Base-by-base conservation (phyloP, 2,888 invertebrate genomes). In the Zaprionus bogoriensis region DNA sequence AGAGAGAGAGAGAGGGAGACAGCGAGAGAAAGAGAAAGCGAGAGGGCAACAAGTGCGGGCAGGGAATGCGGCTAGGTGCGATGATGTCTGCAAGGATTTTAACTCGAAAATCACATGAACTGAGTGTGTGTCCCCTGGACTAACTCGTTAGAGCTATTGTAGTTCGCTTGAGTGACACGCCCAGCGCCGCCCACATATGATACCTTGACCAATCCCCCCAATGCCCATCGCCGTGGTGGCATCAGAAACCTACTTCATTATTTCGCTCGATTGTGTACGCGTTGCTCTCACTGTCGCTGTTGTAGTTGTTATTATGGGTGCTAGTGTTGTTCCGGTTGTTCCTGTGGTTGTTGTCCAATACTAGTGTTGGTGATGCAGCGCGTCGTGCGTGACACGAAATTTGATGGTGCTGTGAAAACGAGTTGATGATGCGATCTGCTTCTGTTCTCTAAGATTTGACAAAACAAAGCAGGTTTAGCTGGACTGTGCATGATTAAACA, bases 191-290 rank as follows among this genome's bases (percentile, higher is more conserved):
- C 39, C 17, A 17, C 7, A 19, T 36, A 36, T 36, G 14, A 36
- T 36, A 36, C 32, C 28, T 10, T 22, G 9, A 7, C 41, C 12
- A 12, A 22, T 14, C 10, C 7, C 14, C n/a, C 10, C 2, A 2
- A n/a, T 20, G n/a, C 32, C 6, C 6, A 6, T 20, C 38, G 38
- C 9, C 25, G 7, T 55, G 70, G 71, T 59, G 62, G 62, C 74
- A 75, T 76, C 73, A 79, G 74, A 82, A 82, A 59, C 52, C 76
- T 69, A 78, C 88, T 87, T 87, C 87, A 88, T 88, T 88, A 87
- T 83, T 78, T 73, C 85, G 74, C 83, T 80, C 84, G 77, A 87
- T 87, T 88, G 86, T 78, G 79, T 67, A 66, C 63, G 59, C 45
- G 42, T 39, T 77, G n/a, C 10, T 23, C n/a, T 7, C 23, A 2